Evolutionary conservation across 1,140 invertebrate genomes (phyloP).

Genomic region (Cyphomyrmex costatus): DNA sequence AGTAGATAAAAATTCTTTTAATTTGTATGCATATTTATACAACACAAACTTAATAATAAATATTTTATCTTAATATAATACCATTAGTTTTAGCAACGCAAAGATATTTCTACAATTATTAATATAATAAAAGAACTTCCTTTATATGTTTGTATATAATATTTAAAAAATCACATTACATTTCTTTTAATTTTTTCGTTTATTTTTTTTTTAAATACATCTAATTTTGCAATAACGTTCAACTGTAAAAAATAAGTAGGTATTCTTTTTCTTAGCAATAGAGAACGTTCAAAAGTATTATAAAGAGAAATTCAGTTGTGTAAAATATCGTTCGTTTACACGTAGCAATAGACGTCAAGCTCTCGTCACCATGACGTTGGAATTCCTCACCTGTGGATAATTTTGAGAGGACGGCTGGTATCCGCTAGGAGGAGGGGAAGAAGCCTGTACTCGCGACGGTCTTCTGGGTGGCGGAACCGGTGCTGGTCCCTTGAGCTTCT

Average conservation of each 20-base stretch:
- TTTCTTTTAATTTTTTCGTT: background rate
- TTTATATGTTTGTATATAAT: background rate
- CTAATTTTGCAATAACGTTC: slow-evolving; percentile 1
- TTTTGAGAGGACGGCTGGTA: slow-evolving; percentile 67
- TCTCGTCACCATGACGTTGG: slow-evolving; percentile 42
- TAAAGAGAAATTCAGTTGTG: background rate
- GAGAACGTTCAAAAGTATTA: background rate
- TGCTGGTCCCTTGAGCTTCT: slow-evolving; percentile 89
- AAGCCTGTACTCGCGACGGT: slow-evolving; percentile 82
- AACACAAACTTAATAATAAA: slow-evolving; percentile 16
- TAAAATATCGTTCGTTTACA: slow-evolving; percentile 5
- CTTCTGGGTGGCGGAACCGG: slow-evolving; percentile 82
- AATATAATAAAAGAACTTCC: background rate
- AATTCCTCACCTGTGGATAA: slow-evolving; percentile 72
- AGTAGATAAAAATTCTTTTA: background rate
- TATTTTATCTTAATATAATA: background rate
- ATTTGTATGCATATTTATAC: background rate
- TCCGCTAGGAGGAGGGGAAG: slow-evolving; percentile 83
- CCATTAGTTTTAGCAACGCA: background rate
- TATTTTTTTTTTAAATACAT: background rate
- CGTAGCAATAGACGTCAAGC: background rate
- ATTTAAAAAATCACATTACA: background rate
- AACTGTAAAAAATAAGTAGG: background rate
- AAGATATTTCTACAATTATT: background rate
- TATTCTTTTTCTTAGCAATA: slow-evolving; percentile 9